Evolutionary conservation across 1,140 invertebrate genomes (phyloP), one percentile per base, ranked within the genome.

Genomic region (Penaeus chinensis): DNA sequence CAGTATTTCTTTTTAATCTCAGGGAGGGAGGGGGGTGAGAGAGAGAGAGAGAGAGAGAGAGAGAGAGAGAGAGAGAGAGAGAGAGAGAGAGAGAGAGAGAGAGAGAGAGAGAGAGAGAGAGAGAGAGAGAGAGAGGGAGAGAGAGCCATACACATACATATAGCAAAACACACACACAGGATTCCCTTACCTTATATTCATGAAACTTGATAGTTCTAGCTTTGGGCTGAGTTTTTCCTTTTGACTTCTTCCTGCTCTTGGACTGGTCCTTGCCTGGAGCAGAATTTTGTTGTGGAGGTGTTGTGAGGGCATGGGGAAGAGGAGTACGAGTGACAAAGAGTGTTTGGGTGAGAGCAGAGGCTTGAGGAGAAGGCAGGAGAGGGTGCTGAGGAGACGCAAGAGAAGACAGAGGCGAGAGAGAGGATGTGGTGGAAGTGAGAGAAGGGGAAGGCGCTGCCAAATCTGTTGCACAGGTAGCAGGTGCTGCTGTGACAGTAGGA

Each of bases 201-300:
- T 99, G 98, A 93, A 99, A 99, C 93, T 99, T 99, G 88, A 99
- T 98, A 69, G 96, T 97, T 87, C 97, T 95, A 3, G 97, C 95
- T 92, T 99, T 99, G 0, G 95, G 94, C 87, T 95, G 93, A 10
- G 95, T 94, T 91, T 97, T 96, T 77, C 95, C 95, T 92, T 97
- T 97, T 54, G 95, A 95, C 93, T 98, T 98, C 92, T 98, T 98
- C 71, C 96, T 93, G 91, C 96, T 96, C 91, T 96, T 96, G 91
- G 91, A 91, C 65, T 90, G 89, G 95, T 96, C 90, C 91, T 96
- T 96, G 8, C 95, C 95, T 0, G 95, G 95, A 1, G 95, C 95
- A 91, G 95, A 94, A 84, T 94, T 89, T 74, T 90, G 91, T 84
- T 82, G 91, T 66, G 87, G 90, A 22, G 90, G 91, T 27, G 86